These are phyloP conservation scores for Zosterops borbonicus DNA, from an alignment of 2,113 vertebrate species.

Conservation along the genomic window DNA sequence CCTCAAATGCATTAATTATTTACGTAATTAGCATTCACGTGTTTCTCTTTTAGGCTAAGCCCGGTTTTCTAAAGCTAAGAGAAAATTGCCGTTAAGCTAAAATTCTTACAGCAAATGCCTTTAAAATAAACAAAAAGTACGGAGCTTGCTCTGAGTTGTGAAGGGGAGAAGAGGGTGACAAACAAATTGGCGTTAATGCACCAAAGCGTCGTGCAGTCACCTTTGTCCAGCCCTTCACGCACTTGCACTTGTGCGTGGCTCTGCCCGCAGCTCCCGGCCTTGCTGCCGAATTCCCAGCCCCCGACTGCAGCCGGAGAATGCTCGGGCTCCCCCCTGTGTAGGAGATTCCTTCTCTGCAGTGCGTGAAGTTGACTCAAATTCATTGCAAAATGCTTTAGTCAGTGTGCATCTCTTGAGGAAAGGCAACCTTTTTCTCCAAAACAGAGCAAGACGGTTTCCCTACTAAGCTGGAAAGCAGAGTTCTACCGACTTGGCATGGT, in stretches of 20 bases:
- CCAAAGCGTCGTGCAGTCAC: not conserved
- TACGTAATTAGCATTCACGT: not conserved
- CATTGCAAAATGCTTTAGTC: not conserved
- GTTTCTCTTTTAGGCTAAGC: not conserved
- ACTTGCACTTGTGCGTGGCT: not conserved
- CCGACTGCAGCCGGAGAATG: not conserved
- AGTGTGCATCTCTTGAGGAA: not conserved
- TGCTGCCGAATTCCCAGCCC: not conserved
- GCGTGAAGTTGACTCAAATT: not conserved
- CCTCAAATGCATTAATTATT: not conserved
- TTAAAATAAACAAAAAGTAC: not conserved
- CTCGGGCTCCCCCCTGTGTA: constrained; percentile 64
- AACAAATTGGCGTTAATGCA: not conserved
- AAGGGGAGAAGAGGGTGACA: not conserved
- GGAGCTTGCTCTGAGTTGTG: not conserved
- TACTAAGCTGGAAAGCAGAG: not conserved
- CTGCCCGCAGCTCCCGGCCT: not conserved
- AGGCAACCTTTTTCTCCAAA: not conserved
- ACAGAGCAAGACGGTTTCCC: fast-evolving
- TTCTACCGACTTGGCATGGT: fast-evolving
- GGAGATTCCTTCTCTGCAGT: not conserved
- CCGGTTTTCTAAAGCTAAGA: not conserved
- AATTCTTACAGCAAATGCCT: not conserved
- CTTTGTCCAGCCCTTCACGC: not conserved
- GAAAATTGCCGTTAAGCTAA: not conserved